Evolutionary conservation across 2,113 vertebrate genomes (phyloP).

Genomic region (Zosterops pallidus): DNA sequence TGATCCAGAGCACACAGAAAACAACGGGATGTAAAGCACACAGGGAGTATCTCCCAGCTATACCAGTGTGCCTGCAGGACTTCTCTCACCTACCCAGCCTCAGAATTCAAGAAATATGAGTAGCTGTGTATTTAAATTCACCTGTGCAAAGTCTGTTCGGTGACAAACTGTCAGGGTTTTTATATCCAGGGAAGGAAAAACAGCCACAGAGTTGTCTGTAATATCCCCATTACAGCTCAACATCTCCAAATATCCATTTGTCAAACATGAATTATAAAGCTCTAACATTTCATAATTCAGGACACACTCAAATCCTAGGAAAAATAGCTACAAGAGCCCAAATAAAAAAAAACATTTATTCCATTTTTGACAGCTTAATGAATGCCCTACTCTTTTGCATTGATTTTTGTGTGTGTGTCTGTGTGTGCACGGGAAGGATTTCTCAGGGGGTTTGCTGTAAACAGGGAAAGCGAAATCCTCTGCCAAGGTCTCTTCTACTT

Average conservation of each 20-base stretch:
- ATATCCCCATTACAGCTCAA: constrained; percentile 6
- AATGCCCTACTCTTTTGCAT: constrained; percentile 66
- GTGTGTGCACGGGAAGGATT: constrained; percentile 4
- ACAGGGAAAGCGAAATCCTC: constrained; percentile 9
- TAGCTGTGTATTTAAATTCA: neutral
- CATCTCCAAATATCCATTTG: constrained; percentile 50
- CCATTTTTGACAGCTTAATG: constrained; percentile 69
- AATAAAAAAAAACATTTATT: constrained; percentile 52
- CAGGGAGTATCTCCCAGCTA: accelerated
- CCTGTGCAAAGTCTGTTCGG: neutral
- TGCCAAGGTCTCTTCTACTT: neutral
- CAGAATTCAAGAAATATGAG: neutral
- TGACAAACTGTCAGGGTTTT: constrained; percentile 33
- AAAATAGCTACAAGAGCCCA: constrained; percentile 57
- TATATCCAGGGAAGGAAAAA: neutral
- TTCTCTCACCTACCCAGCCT: neutral
- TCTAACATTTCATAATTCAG: constrained; percentile 53
- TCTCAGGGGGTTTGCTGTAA: constrained; percentile 54
- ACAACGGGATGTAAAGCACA: accelerated
- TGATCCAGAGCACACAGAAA: neutral
- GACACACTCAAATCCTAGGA: constrained; percentile 31
- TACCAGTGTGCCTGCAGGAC: neutral
- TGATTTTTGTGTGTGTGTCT: constrained; percentile 43
- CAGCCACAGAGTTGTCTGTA: constrained; percentile 9
- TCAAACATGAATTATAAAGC: constrained; percentile 64